Conservation (phyloP, 23 tunicate genomes). For the Styela clava region DNA sequence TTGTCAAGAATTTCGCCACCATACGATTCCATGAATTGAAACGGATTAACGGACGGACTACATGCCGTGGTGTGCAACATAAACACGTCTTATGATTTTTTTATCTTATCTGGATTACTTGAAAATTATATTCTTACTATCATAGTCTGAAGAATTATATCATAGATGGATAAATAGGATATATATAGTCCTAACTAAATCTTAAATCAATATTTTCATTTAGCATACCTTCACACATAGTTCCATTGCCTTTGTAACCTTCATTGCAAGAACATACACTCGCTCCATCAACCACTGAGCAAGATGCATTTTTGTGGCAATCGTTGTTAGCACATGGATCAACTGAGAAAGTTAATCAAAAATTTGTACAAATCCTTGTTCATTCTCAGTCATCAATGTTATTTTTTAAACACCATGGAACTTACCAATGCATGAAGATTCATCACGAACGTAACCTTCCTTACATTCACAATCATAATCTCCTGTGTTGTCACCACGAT, state of each 20-base stretch:
- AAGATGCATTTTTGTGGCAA: conserved; percentile 26
- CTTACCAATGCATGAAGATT: background rate
- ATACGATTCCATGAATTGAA: too few species aligned
- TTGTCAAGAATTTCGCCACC: too few species aligned
- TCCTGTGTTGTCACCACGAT: background rate
- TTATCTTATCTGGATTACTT: too few species aligned
- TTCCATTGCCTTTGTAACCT: conserved; percentile 26
- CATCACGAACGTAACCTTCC: background rate
- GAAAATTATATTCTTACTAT: too few species aligned
- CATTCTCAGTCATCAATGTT: background rate
- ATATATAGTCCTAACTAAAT: too few species aligned
- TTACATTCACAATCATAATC: conserved; percentile 14
- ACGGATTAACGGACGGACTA: too few species aligned
- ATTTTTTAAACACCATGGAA: background rate
- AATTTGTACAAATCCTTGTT: background rate
- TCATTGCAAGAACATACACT: conserved; percentile 14
- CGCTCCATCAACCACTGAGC: background rate
- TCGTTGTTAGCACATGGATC: conserved; percentile 12
- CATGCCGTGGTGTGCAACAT: too few species aligned
- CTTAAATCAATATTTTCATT: too few species aligned
- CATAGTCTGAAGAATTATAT: too few species aligned
- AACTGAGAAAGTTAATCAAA: background rate
- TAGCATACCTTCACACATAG: conserved; percentile 16
- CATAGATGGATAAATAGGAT: too few species aligned
- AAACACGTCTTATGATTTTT: too few species aligned